Evolutionary conservation across 1,140 invertebrate species (phyloP).

Genomic region (Drepana arcuata): DNA sequence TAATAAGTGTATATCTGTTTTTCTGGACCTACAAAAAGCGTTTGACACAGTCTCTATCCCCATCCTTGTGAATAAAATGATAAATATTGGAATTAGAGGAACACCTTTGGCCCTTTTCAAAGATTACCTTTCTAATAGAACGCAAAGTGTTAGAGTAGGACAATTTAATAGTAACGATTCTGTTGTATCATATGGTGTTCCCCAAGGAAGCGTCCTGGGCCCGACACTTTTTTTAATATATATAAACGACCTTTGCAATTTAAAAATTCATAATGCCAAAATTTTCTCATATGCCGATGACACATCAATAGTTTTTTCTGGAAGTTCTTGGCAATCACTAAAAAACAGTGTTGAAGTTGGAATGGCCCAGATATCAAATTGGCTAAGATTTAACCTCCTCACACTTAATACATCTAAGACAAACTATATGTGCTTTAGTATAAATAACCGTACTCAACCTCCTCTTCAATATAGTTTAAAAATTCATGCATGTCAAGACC

Average conservation of each 20-base stretch:
- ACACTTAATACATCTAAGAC: slow-evolving; percentile 5
- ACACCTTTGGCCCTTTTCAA: background rate
- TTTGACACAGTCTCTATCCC: slow-evolving; percentile 12
- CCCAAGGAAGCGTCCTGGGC: slow-evolving; percentile 41
- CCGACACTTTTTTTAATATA: slow-evolving; percentile 27
- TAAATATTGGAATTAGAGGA: slow-evolving; percentile 3
- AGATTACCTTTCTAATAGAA: slow-evolving; percentile 2
- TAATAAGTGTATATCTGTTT: slow-evolving; percentile 3
- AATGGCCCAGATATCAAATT: background rate
- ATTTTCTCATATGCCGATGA: slow-evolving; percentile 10
- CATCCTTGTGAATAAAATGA: slow-evolving; percentile 1
- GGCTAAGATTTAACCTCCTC: slow-evolving; percentile 2
- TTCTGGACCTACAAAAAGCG: slow-evolving; percentile 10
- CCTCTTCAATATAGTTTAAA: background rate
- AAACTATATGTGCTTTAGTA: background rate
- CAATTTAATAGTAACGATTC: background rate
- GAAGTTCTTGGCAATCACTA: background rate
- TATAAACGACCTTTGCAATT: slow-evolving; percentile 4
- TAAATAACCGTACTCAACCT: background rate
- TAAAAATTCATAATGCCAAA: slow-evolving; percentile 1
- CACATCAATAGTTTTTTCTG: slow-evolving; percentile 2
- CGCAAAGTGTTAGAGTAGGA: slow-evolving; percentile 1
- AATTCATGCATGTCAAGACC: background rate
- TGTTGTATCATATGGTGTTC: slow-evolving; percentile 14
- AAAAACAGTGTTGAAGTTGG: background rate